Evolutionary conservation across 2,888 invertebrate species (phyloP).

Genomic region (Villa cingulata): DNA sequence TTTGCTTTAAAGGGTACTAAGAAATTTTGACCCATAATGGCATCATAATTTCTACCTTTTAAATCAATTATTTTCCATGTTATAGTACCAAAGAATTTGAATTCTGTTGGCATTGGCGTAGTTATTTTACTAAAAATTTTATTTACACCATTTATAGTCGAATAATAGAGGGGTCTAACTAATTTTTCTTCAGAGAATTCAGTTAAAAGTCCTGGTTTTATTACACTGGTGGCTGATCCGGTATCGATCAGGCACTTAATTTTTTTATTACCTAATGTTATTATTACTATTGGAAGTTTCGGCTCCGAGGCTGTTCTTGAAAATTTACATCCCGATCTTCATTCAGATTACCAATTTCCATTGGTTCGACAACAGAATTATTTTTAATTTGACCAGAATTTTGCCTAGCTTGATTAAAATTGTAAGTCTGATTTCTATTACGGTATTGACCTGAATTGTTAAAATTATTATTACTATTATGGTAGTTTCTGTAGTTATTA

Average conservation of each 20-base stretch:
- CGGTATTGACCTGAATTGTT: background rate
- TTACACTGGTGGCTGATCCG: background rate
- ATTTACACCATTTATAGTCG: slow-evolving; percentile 11
- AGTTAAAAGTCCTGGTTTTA: slow-evolving; percentile 6
- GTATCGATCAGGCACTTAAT: background rate
- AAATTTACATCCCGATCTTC: slow-evolving; percentile 4
- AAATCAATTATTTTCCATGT: slow-evolving; percentile 11
- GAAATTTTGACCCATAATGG: slow-evolving; percentile 1
- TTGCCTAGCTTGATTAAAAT: background rate
- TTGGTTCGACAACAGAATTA: slow-evolving; percentile 1
- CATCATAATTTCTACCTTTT: slow-evolving; percentile 2
- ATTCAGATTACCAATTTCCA: slow-evolving; percentile 3
- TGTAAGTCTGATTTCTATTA: background rate
- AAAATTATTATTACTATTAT: background rate
- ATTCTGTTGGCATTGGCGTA: slow-evolving; percentile 11
- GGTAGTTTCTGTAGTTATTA: background rate
- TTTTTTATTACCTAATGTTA: background rate
- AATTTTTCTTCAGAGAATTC: background rate
- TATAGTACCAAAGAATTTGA: slow-evolving; percentile 10
- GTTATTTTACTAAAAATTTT: slow-evolving; percentile 10
- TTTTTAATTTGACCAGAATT: slow-evolving; percentile 1
- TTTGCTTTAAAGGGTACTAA: slow-evolving; percentile 1
- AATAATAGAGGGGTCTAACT: slow-evolving; percentile 4
- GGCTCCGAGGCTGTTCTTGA: slow-evolving; percentile 2
- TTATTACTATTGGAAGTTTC: background rate